Conservation (phyloP, 2,113 vertebrate genomes). For the Pangasianodon gigas region DNA sequence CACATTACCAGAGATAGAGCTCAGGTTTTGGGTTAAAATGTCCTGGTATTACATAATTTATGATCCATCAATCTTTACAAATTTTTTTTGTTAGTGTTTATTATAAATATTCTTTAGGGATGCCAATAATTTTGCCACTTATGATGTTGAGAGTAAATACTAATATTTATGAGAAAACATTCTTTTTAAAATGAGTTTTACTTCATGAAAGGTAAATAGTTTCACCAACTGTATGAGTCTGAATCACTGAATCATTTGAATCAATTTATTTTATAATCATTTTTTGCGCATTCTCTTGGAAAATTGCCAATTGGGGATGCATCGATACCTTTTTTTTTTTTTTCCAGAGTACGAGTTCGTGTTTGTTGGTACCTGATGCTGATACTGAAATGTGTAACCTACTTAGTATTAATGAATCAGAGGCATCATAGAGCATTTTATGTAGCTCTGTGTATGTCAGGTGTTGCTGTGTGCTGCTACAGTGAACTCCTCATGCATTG, state of each 20-base stretch:
- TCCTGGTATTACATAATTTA: neutral
- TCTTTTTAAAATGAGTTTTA: neutral
- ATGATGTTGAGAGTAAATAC: neutral
- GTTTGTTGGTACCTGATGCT: too few species aligned
- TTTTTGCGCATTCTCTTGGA: neutral
- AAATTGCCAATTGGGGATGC: too few species aligned
- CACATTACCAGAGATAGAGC: neutral
- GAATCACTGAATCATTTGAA: neutral
- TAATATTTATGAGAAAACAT: neutral
- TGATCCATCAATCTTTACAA: neutral
- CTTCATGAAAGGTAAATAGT: neutral
- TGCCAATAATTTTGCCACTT: neutral
- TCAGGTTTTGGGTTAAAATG: neutral
- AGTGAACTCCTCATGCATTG: too few species aligned
- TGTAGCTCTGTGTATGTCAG: too few species aligned
- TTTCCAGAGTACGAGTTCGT: too few species aligned
- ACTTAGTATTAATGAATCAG: too few species aligned
- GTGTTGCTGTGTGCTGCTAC: too few species aligned
- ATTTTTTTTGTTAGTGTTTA: neutral
- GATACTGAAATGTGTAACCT: too few species aligned
- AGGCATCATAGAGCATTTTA: too few species aligned
- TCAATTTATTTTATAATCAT: neutral
- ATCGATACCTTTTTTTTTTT: too few species aligned
- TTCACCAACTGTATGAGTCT: neutral
- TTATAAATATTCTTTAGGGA: neutral